A percentile compares a stretch with the other conserved stretches of the same genome.
phyloP scores from a whole-genome alignment of 1,140 invertebrate genomes.

The Sinella curviseta region DNA sequence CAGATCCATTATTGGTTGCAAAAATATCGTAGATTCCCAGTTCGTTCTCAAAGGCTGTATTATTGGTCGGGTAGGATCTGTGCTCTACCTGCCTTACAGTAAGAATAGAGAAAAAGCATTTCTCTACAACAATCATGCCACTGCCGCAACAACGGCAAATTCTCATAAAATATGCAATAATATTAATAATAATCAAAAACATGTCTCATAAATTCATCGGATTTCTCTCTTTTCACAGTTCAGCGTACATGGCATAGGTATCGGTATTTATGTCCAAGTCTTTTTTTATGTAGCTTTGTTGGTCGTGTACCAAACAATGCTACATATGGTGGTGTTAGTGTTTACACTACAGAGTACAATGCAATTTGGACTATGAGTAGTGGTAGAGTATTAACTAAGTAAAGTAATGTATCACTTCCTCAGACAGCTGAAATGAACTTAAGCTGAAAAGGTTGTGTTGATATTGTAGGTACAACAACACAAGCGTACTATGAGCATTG shows the following conservation, averaged over 20 bases:
- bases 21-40: too few relatives aligned
- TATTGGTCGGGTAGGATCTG: too few relatives aligned
- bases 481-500: neutral
- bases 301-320: too few relatives aligned
- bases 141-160: neutral
- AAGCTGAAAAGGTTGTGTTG: neutral
- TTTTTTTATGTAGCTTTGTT: too few relatives aligned
- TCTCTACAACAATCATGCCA: neutral
- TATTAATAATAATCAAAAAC: neutral
- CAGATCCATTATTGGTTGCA: too few relatives aligned
- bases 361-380: neutral
- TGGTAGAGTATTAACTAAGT: neutral
- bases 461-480: neutral
- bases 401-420: neutral
- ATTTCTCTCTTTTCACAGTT: too few relatives aligned
- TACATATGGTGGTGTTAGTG: too few relatives aligned
- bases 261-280: too few relatives aligned
- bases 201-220: neutral
- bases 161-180: neutral
- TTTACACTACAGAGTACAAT: neutral
- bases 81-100: too few relatives aligned
- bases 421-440: neutral
- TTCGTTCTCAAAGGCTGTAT: too few relatives aligned
- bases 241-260: too few relatives aligned
- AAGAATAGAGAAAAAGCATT: too few relatives aligned